Evolutionary conservation across 2,797 vertebrate species (phyloP).

Genomic region (Acanthopagrus latus): DNA sequence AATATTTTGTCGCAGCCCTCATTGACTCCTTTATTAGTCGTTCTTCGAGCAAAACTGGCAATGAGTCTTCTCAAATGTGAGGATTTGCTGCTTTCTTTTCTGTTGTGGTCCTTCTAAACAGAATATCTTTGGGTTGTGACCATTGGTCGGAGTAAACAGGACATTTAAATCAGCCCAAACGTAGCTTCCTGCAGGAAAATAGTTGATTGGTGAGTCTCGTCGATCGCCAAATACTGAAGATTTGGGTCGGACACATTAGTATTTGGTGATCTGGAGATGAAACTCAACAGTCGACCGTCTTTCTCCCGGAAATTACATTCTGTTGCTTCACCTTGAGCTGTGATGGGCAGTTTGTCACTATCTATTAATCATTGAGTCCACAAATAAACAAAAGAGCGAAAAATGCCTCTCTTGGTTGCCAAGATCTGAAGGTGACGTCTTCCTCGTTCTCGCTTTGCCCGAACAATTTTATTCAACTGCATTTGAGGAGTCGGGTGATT

Average conservation of each 20-base stretch:
- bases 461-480: not conserved
- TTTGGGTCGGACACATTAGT: too few relatives aligned
- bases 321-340: not conserved
- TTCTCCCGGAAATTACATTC: too few relatives aligned
- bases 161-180: not conserved
- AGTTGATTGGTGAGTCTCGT: too few relatives aligned
- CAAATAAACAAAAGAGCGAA: not conserved
- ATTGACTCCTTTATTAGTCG: too few relatives aligned
- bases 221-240: too few relatives aligned
- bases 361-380: not conserved
- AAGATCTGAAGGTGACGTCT: not conserved
- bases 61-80: not conserved
- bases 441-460: not conserved
- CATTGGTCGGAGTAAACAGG: not conserved
- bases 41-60: not conserved
- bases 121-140: not conserved
- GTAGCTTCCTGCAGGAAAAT: too few relatives aligned
- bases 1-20: too few relatives aligned
- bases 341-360: not conserved
- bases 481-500: not conserved
- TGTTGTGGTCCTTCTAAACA: not conserved
- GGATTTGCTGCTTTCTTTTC: not conserved
- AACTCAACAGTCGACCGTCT: too few relatives aligned
- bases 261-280: too few relatives aligned
- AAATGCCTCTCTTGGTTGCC: not conserved